phyloP scores from a whole-genome alignment of 1,140 invertebrate genomes.

The Calosoma granatense region DNA sequence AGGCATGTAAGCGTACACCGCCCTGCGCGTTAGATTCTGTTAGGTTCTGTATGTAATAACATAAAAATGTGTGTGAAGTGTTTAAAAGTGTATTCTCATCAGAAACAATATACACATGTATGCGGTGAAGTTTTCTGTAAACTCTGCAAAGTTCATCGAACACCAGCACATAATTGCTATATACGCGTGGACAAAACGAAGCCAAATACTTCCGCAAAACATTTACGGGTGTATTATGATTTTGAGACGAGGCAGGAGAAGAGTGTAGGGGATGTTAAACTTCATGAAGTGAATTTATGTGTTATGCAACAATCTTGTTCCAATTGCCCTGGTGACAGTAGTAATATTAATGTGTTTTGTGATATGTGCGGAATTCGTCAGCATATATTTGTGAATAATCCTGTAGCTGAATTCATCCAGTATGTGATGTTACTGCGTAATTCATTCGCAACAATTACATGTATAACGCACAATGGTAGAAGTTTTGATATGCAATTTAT shows the following conservation, averaged over 20 bases:
- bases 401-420: background rate
- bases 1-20: background rate
- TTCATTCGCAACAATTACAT: background rate
- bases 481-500: background rate
- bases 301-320: background rate
- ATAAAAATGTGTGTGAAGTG: background rate
- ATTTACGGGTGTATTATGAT: background rate
- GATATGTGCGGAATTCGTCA: background rate
- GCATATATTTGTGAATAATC: background rate
- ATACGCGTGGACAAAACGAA: background rate
- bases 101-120: background rate
- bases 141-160: background rate
- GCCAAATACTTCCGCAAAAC: background rate
- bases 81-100: background rate
- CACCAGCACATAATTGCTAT: background rate
- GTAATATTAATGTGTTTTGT: background rate
- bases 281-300: slow-evolving; percentile 5
- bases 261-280: background rate
- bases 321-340: background rate
- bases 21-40: background rate
- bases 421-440: background rate
- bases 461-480: background rate
- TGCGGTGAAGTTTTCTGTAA: background rate
- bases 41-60: background rate
- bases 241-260: background rate